A percentile compares a stretch with the other conserved stretches of the same genome.
phyloP scores from a whole-genome alignment of 2,888 invertebrate species.

The Tholera decimalis region DNA sequence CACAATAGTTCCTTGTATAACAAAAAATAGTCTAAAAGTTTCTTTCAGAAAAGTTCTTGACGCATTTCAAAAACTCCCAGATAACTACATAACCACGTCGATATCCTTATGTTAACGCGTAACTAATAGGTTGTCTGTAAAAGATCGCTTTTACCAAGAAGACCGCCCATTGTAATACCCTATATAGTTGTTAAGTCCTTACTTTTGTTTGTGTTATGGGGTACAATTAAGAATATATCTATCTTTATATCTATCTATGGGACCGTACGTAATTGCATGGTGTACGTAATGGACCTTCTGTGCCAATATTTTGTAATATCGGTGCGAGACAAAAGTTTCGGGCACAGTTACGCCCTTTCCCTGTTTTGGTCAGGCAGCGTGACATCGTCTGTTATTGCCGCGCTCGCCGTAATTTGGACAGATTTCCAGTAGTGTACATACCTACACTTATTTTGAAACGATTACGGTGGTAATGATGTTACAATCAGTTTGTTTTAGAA shows the following conservation, averaged over 20 bases:
- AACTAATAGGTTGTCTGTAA: too few relatives aligned
- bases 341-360: slow-evolving; percentile 68
- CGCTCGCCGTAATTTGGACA: slow-evolving; percentile 20
- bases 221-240: too few relatives aligned
- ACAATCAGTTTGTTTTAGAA: neutral
- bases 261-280: too few relatives aligned
- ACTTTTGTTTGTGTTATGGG: too few relatives aligned
- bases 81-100: neutral
- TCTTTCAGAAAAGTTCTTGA: too few relatives aligned
- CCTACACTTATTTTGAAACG: slow-evolving; percentile 17
- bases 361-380: slow-evolving; percentile 64
- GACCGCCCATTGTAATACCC: too few relatives aligned
- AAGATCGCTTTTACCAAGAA: too few relatives aligned
- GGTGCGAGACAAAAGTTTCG: slow-evolving; percentile 41
- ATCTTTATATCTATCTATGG: too few relatives aligned
- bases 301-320: neutral
- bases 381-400: slow-evolving; percentile 56
- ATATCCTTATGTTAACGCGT: neutral
- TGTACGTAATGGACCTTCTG: slow-evolving; percentile 11
- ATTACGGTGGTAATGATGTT: neutral
- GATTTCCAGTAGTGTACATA: slow-evolving; percentile 13
- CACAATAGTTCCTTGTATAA: too few relatives aligned
- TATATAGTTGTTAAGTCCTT: too few relatives aligned
- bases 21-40: too few relatives aligned
- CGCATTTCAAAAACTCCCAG: too few relatives aligned